A percentile compares a stretch with the other conserved stretches of the same genome.
phyloP scores from a whole-genome alignment of 2,888 invertebrate species.

The Cacoxenus indagator region DNA sequence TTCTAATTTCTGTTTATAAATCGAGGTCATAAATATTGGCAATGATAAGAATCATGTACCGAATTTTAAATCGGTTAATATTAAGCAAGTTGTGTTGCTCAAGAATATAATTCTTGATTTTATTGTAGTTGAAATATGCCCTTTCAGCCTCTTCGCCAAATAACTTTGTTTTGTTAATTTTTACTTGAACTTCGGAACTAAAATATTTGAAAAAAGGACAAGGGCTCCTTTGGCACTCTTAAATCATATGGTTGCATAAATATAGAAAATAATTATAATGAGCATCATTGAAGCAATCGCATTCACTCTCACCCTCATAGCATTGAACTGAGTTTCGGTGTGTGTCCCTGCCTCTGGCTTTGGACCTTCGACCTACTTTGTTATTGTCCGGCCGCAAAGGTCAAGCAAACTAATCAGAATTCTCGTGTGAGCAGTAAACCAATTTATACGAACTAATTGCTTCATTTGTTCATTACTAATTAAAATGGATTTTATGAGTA shows the following conservation, averaged over 20 bases:
- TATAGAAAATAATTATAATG: not conserved
- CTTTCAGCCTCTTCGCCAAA: too few species aligned
- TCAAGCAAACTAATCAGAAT: conserved; percentile 21
- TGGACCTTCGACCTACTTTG: not conserved
- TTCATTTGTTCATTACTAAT: conserved; percentile 45
- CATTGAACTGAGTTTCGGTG: too few species aligned
- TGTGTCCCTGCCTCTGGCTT: not conserved
- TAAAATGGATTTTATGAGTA: conserved; percentile 48
- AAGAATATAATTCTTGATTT: too few species aligned
- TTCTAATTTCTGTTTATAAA: not conserved
- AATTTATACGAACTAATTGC: conserved; percentile 59
- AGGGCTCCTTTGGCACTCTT: not conserved
- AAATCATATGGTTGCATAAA: not conserved
- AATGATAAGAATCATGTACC: too few species aligned
- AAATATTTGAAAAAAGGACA: not conserved
- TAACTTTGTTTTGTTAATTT: too few species aligned
- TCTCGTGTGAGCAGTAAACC: conserved; percentile 58
- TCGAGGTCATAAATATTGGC: conserved; percentile 1
- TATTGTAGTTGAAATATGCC: too few species aligned
- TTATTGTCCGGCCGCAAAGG: not conserved
- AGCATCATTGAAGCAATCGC: not conserved
- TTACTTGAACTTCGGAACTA: too few species aligned
- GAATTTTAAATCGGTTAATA: too few species aligned
- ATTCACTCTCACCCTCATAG: not conserved
- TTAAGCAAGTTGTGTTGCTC: too few species aligned